A percentile compares a stretch with the other conserved stretches of the same genome.
Conservation (phyloP, 2,797 vertebrate species). For the Poeciliopsis presidionis region DNA sequence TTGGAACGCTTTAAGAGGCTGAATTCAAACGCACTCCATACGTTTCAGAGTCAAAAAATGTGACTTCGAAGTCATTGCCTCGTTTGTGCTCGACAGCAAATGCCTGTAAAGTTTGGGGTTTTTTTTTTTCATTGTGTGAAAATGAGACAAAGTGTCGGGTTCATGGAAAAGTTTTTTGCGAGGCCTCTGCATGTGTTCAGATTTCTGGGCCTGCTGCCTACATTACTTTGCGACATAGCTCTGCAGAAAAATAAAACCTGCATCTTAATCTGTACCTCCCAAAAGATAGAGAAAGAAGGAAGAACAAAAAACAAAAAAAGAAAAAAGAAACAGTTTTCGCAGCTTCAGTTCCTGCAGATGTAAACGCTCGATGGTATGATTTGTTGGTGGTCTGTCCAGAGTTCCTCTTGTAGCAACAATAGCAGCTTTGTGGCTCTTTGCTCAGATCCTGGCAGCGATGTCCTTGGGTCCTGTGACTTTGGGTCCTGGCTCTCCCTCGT, state of each 20-base stretch:
- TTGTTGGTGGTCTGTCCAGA: constrained; percentile 56
- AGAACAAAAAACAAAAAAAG: background rate
- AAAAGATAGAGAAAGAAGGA: background rate
- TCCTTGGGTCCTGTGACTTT: constrained; percentile 75
- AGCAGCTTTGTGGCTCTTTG: constrained; percentile 55
- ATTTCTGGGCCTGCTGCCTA: background rate
- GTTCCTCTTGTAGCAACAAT: constrained; percentile 68
- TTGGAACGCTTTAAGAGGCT: background rate
- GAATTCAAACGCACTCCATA: background rate
- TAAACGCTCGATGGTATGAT: constrained; percentile 26
- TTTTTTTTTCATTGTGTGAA: background rate
- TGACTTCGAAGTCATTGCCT: too few relatives aligned
- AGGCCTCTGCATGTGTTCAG: background rate
- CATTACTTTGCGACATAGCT: background rate
- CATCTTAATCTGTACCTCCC: background rate
- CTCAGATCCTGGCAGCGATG: constrained; percentile 69
- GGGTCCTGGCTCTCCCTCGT: constrained; percentile 34
- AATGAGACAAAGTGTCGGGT: background rate
- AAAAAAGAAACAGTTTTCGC: background rate
- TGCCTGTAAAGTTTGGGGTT: background rate
- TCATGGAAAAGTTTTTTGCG: background rate
- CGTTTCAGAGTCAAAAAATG: background rate
- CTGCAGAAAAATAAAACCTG: background rate
- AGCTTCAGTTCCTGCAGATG: background rate
- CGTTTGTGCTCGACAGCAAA: background rate